Evolutionary conservation across 2,888 invertebrate genomes (phyloP).

Genomic region (Dendrolimus pini): DNA sequence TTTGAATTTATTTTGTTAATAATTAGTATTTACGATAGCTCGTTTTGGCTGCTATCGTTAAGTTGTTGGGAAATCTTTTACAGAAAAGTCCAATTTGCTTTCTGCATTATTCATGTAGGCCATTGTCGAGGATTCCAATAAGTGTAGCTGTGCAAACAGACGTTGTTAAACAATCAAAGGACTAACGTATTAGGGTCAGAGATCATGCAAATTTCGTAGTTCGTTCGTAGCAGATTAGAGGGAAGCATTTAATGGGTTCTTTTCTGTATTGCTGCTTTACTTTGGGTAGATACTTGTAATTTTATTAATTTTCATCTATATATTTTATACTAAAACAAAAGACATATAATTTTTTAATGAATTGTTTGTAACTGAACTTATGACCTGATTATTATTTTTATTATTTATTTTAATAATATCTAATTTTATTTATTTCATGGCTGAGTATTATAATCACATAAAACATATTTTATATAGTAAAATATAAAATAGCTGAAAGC

Average conservation of each 20-base stretch:
- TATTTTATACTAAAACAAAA: too few species aligned
- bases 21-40: slow-evolving; percentile 1
- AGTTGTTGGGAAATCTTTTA: background rate
- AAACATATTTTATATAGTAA: too few species aligned
- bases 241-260: background rate
- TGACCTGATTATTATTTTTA: too few species aligned
- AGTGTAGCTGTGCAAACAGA: slow-evolving; percentile 46
- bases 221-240: background rate
- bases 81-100: slow-evolving; percentile 7
- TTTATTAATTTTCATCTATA: too few species aligned
- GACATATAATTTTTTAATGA: too few species aligned
- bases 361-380: too few species aligned
- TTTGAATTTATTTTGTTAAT: slow-evolving; percentile 10
- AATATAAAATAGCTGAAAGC: too few species aligned
- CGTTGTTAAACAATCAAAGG: slow-evolving; percentile 33
- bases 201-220: background rate
- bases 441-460: too few species aligned
- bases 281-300: too few species aligned
- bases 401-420: too few species aligned
- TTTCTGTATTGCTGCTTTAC: too few species aligned
- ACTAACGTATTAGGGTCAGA: slow-evolving; percentile 16
- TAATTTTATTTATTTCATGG: too few species aligned
- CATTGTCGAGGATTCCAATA: slow-evolving; percentile 34
- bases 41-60: background rate
- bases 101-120: slow-evolving; percentile 43